phyloP scores from a whole-genome alignment of 2,888 invertebrate genomes.

The Phoenoteleia sp. region DNA sequence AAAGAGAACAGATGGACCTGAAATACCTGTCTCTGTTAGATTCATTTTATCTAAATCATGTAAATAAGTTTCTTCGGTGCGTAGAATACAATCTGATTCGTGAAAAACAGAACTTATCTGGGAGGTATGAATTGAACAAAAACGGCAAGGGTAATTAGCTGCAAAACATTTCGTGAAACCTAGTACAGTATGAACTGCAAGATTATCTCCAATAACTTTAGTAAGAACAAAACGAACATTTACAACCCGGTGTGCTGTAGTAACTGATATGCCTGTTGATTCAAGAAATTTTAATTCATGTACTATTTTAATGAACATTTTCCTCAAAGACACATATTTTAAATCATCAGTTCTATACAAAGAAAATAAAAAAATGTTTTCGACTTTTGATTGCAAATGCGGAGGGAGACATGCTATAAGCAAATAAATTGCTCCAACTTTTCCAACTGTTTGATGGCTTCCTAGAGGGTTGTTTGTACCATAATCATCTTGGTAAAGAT shows the following conservation, averaged over 20 bases:
- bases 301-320: constrained; percentile 37
- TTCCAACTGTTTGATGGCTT: constrained; percentile 42
- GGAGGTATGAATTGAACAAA: constrained; percentile 26
- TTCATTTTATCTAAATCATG: constrained; percentile 15
- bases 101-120: constrained; percentile 26
- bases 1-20: constrained; percentile 23
- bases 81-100: constrained; percentile 38
- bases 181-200: constrained; percentile 56
- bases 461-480: constrained; percentile 67
- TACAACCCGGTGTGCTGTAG: constrained; percentile 15
- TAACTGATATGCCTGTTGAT: constrained; percentile 47
- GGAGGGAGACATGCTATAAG: constrained; percentile 51
- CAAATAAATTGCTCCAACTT: constrained; percentile 48
- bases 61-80: constrained; percentile 34
- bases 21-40: constrained; percentile 43
- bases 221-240: constrained; percentile 46
- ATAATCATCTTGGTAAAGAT: too few relatives aligned
- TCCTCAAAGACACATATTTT: constrained; percentile 15
- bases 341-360: constrained; percentile 55
- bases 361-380: constrained; percentile 54
- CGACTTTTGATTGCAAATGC: constrained; percentile 55
- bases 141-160: constrained; percentile 53
- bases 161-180: constrained; percentile 61
- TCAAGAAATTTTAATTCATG: constrained; percentile 49
- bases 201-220: constrained; percentile 64